Evolutionary conservation across 2,113 vertebrate species (phyloP), one percentile per base, ranked within the genome.

Genomic region (Solea solea): DNA sequence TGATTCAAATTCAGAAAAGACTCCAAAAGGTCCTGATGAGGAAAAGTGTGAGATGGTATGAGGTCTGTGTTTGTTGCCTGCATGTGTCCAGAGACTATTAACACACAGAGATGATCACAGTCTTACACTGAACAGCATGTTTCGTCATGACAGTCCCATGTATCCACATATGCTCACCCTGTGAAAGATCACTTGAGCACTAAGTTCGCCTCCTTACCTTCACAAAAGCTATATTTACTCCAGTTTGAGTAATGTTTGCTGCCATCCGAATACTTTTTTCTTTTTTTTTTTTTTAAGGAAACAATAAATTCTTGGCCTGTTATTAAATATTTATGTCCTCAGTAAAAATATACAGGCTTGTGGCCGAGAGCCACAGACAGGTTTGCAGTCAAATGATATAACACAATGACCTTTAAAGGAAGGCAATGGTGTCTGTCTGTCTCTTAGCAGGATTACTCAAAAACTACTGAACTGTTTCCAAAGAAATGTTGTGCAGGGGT

Each of bases 161-260:
- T 50, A 41, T 45, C 41, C 55, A 52, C 25, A 9, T 11, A 2
- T 65, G 50, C 40, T 56, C 7, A 9, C 50, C 28, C 67, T 54
- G 39, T 39, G n/a, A 16, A 45, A 15, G 59, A 9, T 25, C 50
- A 21, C 8, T 25, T 21, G 11, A 48, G 45, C 14, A 71, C 27
- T 46, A 45, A 9, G 11, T 27, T 16, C 58, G 48, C 42, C 46
- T 67, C 68, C 49, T 63, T 66, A 44, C 34, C 57, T 42, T 16
- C 41, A 64, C 50, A 60, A 56, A 66, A 66, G 39, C 2, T 8
- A 27, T 45, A 16, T 69, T 68, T 59, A 48, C 21, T 69, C 5
- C 6, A 42, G 21, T 54, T 55, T 48, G 28, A 64, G 42, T 6
- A 48, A 27, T 8, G 12, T 6, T 50, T 70, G 34, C 48, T 13